A percentile compares a stretch with the other conserved stretches of the same genome.
Conservation (phyloP, 1,140 invertebrate species). For the Danaus plexippus region DNA sequence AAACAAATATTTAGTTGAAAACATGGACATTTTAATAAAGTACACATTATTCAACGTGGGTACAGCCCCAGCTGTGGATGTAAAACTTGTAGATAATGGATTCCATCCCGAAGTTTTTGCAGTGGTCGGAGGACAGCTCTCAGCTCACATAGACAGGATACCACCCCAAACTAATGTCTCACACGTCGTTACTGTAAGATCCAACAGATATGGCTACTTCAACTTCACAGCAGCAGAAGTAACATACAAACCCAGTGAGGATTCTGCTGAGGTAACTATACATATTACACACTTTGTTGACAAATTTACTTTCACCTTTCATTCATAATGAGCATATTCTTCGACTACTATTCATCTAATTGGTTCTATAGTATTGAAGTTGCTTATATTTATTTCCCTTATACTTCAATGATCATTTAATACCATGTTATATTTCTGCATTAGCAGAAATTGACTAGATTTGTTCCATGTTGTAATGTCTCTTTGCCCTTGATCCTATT, state of each 20-base stretch:
- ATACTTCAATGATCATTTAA: too few relatives aligned
- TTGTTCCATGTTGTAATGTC: too few relatives aligned
- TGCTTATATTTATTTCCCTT: too few relatives aligned
- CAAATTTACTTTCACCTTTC: too few relatives aligned
- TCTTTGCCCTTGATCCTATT: too few relatives aligned
- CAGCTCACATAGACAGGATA: conserved; percentile 89
- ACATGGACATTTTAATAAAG: conserved; percentile 96
- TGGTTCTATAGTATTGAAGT: too few relatives aligned
- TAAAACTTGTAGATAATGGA: conserved; percentile 89
- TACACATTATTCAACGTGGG: conserved; percentile 91
- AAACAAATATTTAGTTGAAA: conserved; percentile 99
- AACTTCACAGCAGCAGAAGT: conserved; percentile 98
- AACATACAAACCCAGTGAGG: conserved; percentile 88
- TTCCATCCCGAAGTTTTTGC: conserved; percentile 93
- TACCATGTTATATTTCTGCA: too few relatives aligned
- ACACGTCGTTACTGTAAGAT: conserved; percentile 93
- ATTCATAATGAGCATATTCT: too few relatives aligned
- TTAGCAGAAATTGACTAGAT: too few relatives aligned
- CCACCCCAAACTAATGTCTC: conserved; percentile 93
- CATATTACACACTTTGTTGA: too few relatives aligned
- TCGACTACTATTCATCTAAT: too few relatives aligned
- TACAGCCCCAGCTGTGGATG: conserved; percentile 88
- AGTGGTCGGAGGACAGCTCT: conserved; percentile 87
- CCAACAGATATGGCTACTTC: conserved; percentile 93
- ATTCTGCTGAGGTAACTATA: conserved; percentile 75